These are phyloP conservation scores for Helicoverpa zea DNA, from an alignment of 1,140 invertebrate genomes.

Conservation along the genomic window DNA sequence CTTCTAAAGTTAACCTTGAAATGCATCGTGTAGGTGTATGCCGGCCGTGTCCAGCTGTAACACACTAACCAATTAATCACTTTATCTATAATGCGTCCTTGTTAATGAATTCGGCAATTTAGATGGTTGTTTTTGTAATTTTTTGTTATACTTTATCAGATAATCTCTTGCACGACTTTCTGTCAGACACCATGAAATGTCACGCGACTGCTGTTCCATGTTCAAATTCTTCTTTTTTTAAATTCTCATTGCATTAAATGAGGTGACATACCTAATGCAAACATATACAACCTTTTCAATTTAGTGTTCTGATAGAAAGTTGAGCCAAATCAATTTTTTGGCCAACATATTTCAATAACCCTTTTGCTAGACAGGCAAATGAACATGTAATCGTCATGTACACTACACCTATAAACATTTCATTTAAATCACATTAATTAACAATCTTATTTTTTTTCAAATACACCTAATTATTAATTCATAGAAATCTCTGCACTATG, in stretches of 20 bases:
- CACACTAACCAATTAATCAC: slow-evolving; percentile 36
- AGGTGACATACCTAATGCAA: not conserved
- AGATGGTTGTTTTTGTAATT: slow-evolving; percentile 20
- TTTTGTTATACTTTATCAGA: slow-evolving; percentile 7
- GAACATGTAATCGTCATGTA: no score
- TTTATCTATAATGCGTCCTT: slow-evolving; percentile 24
- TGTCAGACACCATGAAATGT: slow-evolving; percentile 42
- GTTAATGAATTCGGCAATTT: slow-evolving; percentile 34
- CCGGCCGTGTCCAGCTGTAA: slow-evolving; percentile 41
- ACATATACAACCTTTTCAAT: not conserved
- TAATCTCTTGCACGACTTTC: slow-evolving; percentile 24
- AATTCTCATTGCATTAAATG: not conserved
- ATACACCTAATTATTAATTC: not conserved
- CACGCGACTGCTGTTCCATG: slow-evolving; percentile 28
- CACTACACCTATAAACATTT: no score
- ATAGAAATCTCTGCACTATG: slow-evolving; percentile 3
- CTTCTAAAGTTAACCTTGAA: slow-evolving; percentile 64
- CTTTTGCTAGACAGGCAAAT: not conserved
- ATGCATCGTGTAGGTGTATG: slow-evolving; percentile 55
- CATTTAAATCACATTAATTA: not conserved
- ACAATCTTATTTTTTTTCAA: not conserved
- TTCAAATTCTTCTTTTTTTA: slow-evolving; percentile 32
- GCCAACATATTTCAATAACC: not conserved
- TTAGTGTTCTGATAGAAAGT: not conserved
- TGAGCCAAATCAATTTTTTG: not conserved